Evolutionary conservation across 1,140 invertebrate species (phyloP).

Genomic region (Augochlora pura): DNA sequence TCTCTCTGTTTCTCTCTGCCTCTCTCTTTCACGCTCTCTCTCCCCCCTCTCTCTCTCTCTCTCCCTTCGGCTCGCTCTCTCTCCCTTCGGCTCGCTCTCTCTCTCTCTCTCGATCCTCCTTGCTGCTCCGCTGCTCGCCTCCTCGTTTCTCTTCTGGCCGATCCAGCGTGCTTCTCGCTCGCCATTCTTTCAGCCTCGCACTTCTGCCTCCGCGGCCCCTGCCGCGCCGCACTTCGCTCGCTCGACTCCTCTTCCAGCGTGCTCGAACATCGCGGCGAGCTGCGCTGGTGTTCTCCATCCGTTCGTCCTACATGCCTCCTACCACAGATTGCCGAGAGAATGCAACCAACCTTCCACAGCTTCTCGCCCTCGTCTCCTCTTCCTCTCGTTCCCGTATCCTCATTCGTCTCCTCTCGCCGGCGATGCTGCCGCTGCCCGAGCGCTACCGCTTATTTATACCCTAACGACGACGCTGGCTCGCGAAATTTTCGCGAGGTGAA

Average conservation of each 20-base stretch:
- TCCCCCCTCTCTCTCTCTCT: slow-evolving; percentile 23
- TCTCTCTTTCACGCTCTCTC: slow-evolving; percentile 7
- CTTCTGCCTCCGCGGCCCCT: slow-evolving; percentile 12
- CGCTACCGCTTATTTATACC: slow-evolving; percentile 4
- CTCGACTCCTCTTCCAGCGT: slow-evolving; percentile 26
- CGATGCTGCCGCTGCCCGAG: too few species aligned
- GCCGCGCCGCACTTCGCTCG: not conserved
- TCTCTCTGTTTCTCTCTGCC: slow-evolving; percentile 8
- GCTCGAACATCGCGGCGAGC: slow-evolving; percentile 37
- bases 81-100: slow-evolving; percentile 6
- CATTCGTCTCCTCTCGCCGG: too few species aligned
- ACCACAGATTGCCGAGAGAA: slow-evolving; percentile 76
- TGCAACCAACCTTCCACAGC: slow-evolving; percentile 67
- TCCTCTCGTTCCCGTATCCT: slow-evolving; percentile 26
- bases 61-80: slow-evolving; percentile 11
- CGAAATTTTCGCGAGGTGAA: too few species aligned
- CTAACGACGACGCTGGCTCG: not conserved
- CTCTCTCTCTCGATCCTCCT: slow-evolving; percentile 29
- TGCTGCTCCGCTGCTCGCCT: not conserved
- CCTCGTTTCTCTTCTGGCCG: slow-evolving; percentile 2
- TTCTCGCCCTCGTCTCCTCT: slow-evolving; percentile 27
- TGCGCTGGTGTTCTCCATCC: slow-evolving; percentile 71
- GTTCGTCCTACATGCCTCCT: slow-evolving; percentile 78
- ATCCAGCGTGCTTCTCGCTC: slow-evolving; percentile 15
- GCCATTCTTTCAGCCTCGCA: not conserved